phyloP scores from a whole-genome alignment of 2,113 vertebrate genomes.

The Pseudopipra pipra region DNA sequence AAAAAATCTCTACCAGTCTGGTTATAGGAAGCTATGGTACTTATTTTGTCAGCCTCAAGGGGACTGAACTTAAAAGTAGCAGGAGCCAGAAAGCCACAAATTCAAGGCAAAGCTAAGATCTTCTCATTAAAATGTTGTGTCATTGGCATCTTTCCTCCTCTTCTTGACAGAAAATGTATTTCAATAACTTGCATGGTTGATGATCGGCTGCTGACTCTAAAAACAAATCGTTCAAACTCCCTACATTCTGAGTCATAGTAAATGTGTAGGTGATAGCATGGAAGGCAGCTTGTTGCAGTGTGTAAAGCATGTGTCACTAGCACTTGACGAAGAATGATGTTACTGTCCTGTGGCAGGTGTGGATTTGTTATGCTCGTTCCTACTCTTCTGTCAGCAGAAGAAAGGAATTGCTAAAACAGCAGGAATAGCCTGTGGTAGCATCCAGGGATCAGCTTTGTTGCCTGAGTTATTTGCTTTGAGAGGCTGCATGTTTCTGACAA shows the following conservation, averaged over 20 bases:
- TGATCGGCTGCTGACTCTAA: slow-evolving; percentile 17
- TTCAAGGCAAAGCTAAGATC: neutral
- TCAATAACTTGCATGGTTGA: neutral
- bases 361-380: neutral
- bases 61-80: neutral
- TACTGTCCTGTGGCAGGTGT: neutral
- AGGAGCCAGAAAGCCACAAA: neutral
- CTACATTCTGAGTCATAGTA: slow-evolving; percentile 19
- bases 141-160: neutral
- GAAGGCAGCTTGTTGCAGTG: neutral
- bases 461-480: neutral
- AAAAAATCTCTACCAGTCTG: neutral
- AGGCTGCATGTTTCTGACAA: neutral
- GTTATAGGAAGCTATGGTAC: neutral
- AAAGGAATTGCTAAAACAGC: neutral
- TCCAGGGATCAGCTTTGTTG: neutral
- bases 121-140: neutral
- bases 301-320: neutral
- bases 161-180: neutral
- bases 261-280: neutral
- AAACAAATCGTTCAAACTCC: neutral
- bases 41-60: neutral
- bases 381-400: neutral
- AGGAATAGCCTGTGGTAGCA: neutral
- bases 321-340: neutral